Conservation (phyloP, 1,140 invertebrate genomes). For the Latrodectus geometricus region DNA sequence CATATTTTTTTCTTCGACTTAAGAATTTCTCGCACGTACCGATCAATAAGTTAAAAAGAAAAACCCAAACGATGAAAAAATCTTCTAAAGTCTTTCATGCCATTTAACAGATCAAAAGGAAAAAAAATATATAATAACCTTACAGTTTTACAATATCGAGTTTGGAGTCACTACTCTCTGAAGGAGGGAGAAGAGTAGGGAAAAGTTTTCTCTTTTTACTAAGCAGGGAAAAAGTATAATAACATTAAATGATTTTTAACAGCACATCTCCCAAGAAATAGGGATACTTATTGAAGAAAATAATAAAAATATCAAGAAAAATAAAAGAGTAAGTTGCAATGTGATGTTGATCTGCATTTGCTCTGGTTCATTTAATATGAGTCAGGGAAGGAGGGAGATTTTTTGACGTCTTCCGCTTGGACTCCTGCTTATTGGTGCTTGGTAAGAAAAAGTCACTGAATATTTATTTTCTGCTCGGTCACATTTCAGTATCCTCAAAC, state of each 20-base stretch:
- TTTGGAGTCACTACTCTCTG: no score
- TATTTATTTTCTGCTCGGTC: constrained; percentile 9
- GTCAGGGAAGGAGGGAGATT: neutral
- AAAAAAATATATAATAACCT: neutral
- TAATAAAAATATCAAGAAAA: neutral
- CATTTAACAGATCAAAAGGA: neutral
- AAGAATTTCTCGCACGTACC: neutral
- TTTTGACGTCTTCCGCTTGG: constrained; percentile 23
- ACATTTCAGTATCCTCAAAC: neutral
- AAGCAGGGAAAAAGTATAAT: neutral
- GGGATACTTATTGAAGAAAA: neutral
- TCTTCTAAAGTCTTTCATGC: neutral
- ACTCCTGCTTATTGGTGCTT: constrained; percentile 7
- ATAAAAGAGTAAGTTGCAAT: neutral
- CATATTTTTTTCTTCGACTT: no score
- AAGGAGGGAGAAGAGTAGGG: neutral
- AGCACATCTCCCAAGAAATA: neutral
- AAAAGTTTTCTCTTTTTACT: neutral
- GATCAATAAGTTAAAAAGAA: neutral
- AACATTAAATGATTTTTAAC: constrained; percentile 35
- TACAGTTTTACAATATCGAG: neutral
- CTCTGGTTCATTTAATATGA: constrained; percentile 24
- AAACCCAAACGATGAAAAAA: neutral
- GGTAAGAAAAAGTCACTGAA: neutral
- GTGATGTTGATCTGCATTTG: constrained; percentile 39